phyloP scores from a whole-genome alignment of 2,113 vertebrate species.

The Salvelinus alpinus region DNA sequence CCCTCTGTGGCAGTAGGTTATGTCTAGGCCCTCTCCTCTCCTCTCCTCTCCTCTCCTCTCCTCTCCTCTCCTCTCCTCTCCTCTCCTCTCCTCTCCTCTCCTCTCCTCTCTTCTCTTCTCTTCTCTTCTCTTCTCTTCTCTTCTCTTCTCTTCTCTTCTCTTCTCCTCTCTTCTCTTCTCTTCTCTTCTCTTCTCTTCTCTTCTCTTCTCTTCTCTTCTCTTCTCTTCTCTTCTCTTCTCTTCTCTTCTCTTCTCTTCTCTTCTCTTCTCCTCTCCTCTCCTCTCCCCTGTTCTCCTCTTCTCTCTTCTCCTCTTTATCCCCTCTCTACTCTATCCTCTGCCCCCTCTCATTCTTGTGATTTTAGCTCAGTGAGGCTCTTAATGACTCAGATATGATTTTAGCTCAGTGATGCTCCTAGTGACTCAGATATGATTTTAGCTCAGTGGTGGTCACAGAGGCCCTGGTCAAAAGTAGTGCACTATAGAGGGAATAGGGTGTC shows the following conservation, averaged over 20 bases:
- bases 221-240: too few relatives aligned
- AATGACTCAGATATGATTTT: slow-evolving; percentile 22
- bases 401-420: slow-evolving; percentile 34
- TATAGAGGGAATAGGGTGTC: too few relatives aligned
- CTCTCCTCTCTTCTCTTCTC: not conserved
- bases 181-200: too few relatives aligned
- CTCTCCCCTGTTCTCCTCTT: not conserved
- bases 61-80: too few relatives aligned
- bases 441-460: slow-evolving; percentile 43
- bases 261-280: accelerated
- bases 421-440: slow-evolving; percentile 26
- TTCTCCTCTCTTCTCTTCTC: too few relatives aligned
- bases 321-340: not conserved
- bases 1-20: too few relatives aligned
- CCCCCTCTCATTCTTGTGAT: too few relatives aligned
- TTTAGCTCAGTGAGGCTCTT: too few relatives aligned
- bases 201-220: too few relatives aligned
- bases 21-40: not conserved
- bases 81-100: not conserved
- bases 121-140: slow-evolving; percentile 26
- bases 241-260: not conserved
- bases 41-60: too few relatives aligned
- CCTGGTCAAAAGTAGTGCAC: too few relatives aligned
- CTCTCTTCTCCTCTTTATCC: not conserved
- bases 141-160: not conserved